These are phyloP conservation scores for Eupithecia centaureata DNA, from an alignment of 2,888 invertebrate species.

Conservation along the genomic window DNA sequence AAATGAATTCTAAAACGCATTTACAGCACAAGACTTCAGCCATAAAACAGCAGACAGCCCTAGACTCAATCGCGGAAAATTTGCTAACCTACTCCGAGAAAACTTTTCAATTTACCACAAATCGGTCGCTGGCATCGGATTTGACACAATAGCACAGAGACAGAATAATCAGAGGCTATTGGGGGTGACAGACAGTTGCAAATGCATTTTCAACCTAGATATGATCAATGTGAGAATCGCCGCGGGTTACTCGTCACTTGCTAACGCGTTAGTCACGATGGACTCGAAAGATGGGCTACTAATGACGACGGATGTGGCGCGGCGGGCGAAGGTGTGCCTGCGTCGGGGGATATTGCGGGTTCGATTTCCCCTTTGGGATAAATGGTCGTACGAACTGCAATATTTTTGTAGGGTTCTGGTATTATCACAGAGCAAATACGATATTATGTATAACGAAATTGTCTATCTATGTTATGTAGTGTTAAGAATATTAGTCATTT, in stretches of 20 bases:
- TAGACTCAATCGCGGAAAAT: neutral
- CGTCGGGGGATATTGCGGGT: too few species aligned
- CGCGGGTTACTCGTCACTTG: constrained; percentile 51
- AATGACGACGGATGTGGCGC: too few species aligned
- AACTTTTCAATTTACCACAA: constrained; percentile 9
- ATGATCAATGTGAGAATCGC: constrained; percentile 61
- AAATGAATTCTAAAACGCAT: too few species aligned
- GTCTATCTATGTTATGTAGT: too few species aligned
- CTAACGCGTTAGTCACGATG: constrained; percentile 32
- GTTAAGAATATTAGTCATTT: too few species aligned
- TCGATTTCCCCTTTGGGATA: too few species aligned
- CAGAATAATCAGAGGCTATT: constrained; percentile 4
- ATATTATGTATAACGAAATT: too few species aligned
- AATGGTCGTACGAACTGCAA: too few species aligned
- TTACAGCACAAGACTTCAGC: neutral
- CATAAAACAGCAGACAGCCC: neutral
- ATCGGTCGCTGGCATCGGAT: constrained; percentile 17
- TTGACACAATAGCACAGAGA: constrained; percentile 11
- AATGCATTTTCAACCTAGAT: constrained; percentile 52
- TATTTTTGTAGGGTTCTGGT: too few species aligned
- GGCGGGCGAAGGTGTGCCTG: too few species aligned
- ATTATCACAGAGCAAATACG: too few species aligned
- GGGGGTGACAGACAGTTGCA: constrained; percentile 18
- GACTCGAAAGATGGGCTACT: neutral
- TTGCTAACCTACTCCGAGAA: neutral